These are phyloP conservation scores for Cladopsammia gracilis DNA, from an alignment of 64 coral and sea anemone genomes.

Conservation along the genomic window DNA sequence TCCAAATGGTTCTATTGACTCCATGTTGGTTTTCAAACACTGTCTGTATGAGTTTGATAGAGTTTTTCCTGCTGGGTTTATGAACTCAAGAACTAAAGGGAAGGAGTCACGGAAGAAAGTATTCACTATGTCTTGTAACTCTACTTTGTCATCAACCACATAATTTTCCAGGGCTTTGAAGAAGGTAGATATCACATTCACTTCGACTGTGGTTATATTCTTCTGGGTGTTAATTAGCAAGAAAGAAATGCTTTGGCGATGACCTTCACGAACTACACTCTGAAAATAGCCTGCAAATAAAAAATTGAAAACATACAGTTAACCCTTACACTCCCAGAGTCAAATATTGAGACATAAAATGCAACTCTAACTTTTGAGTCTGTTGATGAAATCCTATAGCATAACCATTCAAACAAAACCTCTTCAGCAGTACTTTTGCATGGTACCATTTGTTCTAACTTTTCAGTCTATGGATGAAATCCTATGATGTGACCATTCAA, in stretches of 20 bases:
- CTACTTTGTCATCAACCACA: constrained; percentile 22
- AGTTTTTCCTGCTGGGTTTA: constrained; percentile 8
- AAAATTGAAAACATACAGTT: neutral
- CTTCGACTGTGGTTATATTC: constrained; percentile 12
- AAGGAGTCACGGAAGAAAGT: constrained; percentile 33
- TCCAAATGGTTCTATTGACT: constrained; percentile 42
- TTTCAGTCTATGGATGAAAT: too few relatives aligned
- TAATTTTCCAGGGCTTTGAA: constrained; percentile 45
- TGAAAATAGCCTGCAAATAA: constrained; percentile 28
- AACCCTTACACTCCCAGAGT: too few relatives aligned
- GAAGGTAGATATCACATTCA: constrained; percentile 12
- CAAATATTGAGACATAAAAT: too few relatives aligned
- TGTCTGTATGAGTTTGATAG: neutral
- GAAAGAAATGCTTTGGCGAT: constrained; percentile 5
- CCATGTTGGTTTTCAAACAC: constrained; percentile 39
- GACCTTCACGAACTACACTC: constrained; percentile 3
- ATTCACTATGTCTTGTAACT: constrained; percentile 38
- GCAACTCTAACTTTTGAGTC: too few relatives aligned
- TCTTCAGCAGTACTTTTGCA: too few relatives aligned
- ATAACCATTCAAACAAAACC: too few relatives aligned
- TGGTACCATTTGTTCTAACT: too few relatives aligned
- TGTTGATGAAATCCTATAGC: too few relatives aligned
- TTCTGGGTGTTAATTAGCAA: neutral
- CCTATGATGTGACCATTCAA: too few relatives aligned
- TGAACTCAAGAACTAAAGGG: neutral